Evolutionary conservation across 1,140 invertebrate genomes (phyloP).

Genomic region (Temnothorax nylanderi): DNA sequence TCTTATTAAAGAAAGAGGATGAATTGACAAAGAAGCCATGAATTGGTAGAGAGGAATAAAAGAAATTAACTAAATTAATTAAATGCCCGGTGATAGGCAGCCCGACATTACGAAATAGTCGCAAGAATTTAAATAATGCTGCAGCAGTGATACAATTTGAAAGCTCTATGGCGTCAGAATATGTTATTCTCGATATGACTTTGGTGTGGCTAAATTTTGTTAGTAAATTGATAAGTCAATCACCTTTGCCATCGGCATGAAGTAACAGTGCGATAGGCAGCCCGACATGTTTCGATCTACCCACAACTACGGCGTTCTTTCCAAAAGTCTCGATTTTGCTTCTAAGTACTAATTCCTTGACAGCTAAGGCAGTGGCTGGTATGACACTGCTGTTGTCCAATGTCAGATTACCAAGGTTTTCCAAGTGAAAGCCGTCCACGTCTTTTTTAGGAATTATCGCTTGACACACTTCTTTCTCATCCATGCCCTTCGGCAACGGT

Average conservation of each 20-base stretch:
- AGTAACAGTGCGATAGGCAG: conserved; percentile 94
- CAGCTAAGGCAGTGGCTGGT: conserved; percentile 94
- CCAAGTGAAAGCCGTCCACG: conserved; percentile 95
- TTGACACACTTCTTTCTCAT: conserved; percentile 92
- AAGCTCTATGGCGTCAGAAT: not conserved
- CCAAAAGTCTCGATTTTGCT: conserved; percentile 92
- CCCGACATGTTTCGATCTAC: conserved; percentile 96
- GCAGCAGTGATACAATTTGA: not conserved
- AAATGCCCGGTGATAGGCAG: not conserved
- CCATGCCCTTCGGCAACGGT: conserved; percentile 92
- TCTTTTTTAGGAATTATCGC: conserved; percentile 93
- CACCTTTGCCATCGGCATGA: conserved; percentile 90
- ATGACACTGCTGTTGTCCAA: conserved; percentile 91
- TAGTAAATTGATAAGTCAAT: conserved; percentile 40
- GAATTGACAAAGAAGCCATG: not conserved
- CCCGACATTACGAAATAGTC: not conserved
- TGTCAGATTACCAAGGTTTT: conserved; percentile 92
- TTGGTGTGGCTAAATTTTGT: not conserved
- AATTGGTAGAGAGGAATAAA: not conserved
- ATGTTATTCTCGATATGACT: not conserved
- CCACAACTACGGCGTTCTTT: conserved; percentile 95
- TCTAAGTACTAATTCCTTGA: conserved; percentile 92
- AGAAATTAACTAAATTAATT: not conserved
- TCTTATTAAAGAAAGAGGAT: conserved; percentile 23
- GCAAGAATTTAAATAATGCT: not conserved